Evolutionary conservation across 2,797 vertebrate genomes (phyloP).

Genomic region (Eidolon dupreanum): DNA sequence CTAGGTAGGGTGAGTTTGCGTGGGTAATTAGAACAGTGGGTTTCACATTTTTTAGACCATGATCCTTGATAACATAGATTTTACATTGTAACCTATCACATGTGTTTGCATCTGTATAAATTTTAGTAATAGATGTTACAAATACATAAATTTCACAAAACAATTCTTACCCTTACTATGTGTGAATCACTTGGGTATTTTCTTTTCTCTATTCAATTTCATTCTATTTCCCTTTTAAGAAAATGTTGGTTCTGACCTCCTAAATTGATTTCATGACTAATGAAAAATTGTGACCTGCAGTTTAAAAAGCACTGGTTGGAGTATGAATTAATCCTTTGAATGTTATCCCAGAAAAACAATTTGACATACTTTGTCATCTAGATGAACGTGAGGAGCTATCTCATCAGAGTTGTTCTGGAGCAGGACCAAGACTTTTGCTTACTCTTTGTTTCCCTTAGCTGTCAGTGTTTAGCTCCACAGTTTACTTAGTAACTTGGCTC

Average conservation of each 20-base stretch:
- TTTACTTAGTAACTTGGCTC: slow-evolving; percentile 25
- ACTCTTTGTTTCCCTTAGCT: not conserved
- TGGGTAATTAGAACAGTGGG: slow-evolving; percentile 5
- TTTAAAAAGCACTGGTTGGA: slow-evolving; percentile 37
- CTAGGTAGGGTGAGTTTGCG: not conserved
- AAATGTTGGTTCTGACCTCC: slow-evolving; percentile 16
- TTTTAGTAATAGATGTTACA: slow-evolving; percentile 39
- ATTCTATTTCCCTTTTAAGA: not conserved
- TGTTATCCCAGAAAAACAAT: not conserved
- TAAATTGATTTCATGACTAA: slow-evolving; percentile 11
- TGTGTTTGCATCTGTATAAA: not conserved
- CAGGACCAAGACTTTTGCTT: not conserved
- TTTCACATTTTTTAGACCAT: slow-evolving; percentile 30
- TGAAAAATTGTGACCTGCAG: not conserved
- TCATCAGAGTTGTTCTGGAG: not conserved
- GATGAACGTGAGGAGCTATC: not conserved
- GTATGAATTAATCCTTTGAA: slow-evolving; percentile 50
- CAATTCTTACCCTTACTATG: not conserved
- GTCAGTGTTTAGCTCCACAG: not conserved
- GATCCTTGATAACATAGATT: slow-evolving; percentile 11
- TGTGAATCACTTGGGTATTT: not conserved
- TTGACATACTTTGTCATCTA: slow-evolving; percentile 17
- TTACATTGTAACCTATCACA: not conserved
- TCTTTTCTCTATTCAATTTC: slow-evolving; percentile 19
- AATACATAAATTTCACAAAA: slow-evolving; percentile 24